A percentile compares a stretch with the other conserved stretches of the same genome.
Evolutionary conservation across 1,140 invertebrate species (phyloP).

Genomic region (Galleria mellonella): DNA sequence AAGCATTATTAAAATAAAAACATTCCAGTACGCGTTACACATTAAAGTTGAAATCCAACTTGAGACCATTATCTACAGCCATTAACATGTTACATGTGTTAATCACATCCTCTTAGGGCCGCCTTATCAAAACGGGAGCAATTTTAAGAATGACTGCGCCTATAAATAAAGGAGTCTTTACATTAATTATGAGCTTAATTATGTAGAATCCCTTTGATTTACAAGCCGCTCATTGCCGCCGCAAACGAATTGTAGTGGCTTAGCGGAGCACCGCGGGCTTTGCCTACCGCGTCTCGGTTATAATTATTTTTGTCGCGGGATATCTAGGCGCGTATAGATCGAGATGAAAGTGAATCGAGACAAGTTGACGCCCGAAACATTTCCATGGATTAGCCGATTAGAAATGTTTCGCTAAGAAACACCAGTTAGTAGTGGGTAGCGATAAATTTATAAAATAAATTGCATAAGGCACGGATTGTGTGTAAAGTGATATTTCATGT

Average conservation of each 20-base stretch:
- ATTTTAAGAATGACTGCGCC: slow-evolving; percentile 65
- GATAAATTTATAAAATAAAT: slow-evolving; percentile 11
- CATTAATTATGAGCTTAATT: slow-evolving; percentile 73
- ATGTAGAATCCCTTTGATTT: slow-evolving; percentile 72
- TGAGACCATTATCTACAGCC: slow-evolving; percentile 35
- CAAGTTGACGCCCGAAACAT: slow-evolving; percentile 44
- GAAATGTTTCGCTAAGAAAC: slow-evolving; percentile 9
- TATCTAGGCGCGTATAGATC: slow-evolving; percentile 33
- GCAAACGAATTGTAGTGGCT: slow-evolving; percentile 66
- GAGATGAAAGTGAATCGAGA: slow-evolving; percentile 66
- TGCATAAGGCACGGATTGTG: neutral
- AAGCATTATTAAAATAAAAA: slow-evolving; percentile 1
- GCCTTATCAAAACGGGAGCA: slow-evolving; percentile 58
- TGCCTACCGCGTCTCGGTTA: slow-evolving; percentile 42
- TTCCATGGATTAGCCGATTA: slow-evolving; percentile 52
- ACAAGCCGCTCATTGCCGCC: slow-evolving; percentile 63
- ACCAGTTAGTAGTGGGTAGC: slow-evolving; percentile 5
- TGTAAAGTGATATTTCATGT: no score
- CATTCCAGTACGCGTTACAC: slow-evolving; percentile 19
- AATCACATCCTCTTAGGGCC: slow-evolving; percentile 44
- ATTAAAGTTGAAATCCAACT: slow-evolving; percentile 17
- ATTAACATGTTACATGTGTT: slow-evolving; percentile 61
- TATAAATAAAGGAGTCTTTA: slow-evolving; percentile 69
- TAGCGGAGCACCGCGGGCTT: slow-evolving; percentile 52
- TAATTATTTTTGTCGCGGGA: slow-evolving; percentile 65